These are phyloP conservation scores for Heliconius ethilla DNA, from an alignment of 2,888 invertebrate species.

Conservation along the genomic window DNA sequence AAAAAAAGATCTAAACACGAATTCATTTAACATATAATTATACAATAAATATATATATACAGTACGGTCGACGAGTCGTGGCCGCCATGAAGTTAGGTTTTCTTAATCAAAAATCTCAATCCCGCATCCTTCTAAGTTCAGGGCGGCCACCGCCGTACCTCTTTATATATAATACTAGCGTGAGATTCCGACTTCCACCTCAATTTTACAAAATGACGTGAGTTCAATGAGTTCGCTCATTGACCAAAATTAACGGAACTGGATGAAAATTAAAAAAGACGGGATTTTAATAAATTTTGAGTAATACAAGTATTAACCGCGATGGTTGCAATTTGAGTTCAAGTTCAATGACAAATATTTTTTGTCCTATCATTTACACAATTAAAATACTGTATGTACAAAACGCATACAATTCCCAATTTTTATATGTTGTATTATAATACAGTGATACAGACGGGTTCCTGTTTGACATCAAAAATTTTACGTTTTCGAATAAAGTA, in stretches of 20 bases:
- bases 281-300: not conserved
- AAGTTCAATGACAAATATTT: no score
- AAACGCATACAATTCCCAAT: no score
- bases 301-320: not conserved
- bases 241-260: not conserved
- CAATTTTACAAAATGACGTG: slow-evolving; percentile 4
- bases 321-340: no score
- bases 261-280: not conserved
- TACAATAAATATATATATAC: not conserved
- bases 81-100: not conserved
- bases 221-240: not conserved
- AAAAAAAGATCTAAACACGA: not conserved
- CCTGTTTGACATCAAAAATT: no score
- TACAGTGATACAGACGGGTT: no score
- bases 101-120: not conserved
- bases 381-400: no score
- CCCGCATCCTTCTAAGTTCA: not conserved
- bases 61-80: not conserved
- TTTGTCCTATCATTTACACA: no score
- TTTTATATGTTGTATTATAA: no score
- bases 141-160: not conserved
- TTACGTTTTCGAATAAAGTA: no score
- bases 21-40: not conserved
- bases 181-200: slow-evolving; percentile 27
- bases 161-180: slow-evolving; percentile 11